Conservation (phyloP, 2,113 vertebrate species). For the Pseudorectes ferrugineus region DNA sequence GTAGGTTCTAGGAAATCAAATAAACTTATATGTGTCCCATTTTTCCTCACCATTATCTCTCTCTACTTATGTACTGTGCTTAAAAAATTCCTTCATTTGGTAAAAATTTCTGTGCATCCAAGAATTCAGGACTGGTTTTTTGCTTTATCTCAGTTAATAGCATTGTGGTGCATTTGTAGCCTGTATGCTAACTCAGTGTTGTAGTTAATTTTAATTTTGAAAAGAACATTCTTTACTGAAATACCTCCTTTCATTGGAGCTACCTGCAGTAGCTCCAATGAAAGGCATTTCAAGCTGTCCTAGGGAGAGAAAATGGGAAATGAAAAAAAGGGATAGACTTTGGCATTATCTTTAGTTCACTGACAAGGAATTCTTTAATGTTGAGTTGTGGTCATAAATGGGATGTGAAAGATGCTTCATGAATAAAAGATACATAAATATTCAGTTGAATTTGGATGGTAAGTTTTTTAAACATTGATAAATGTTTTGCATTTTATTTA, state of each 20-base stretch:
- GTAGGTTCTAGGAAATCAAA: neutral
- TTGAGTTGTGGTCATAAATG: constrained; percentile 23
- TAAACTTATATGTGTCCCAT: accelerated
- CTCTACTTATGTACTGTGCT: neutral
- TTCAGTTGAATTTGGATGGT: constrained; percentile 18
- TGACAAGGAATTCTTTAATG: constrained; percentile 23
- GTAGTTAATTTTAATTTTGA: neutral
- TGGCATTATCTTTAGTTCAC: neutral
- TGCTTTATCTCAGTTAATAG: neutral
- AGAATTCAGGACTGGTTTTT: neutral
- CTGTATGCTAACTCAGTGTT: neutral
- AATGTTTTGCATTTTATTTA: constrained; percentile 21
- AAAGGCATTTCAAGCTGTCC: neutral
- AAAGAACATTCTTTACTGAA: constrained; percentile 7
- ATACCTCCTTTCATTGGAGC: too few relatives aligned
- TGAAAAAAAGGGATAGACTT: neutral
- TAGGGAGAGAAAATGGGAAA: neutral
- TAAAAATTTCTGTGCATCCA: neutral
- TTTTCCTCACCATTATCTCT: neutral
- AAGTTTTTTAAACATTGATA: neutral
- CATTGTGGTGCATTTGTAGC: neutral
- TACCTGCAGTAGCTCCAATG: neutral
- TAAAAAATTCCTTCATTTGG: neutral
- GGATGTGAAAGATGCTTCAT: neutral
- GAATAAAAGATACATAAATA: constrained; percentile 53